These are phyloP conservation scores for Rhinoraja longicauda DNA, from an alignment of 2,797 vertebrate genomes.

Conservation along the genomic window DNA sequence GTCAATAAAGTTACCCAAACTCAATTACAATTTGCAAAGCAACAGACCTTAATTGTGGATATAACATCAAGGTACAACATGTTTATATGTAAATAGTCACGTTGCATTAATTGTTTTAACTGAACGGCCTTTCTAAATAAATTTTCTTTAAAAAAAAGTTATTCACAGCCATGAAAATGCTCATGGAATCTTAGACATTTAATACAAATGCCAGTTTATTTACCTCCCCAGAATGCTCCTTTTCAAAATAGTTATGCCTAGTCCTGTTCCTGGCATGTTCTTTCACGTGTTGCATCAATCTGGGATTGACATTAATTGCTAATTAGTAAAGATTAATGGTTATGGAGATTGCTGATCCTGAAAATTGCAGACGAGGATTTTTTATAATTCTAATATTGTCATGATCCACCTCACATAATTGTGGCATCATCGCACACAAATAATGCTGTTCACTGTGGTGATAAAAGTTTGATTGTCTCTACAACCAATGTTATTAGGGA, in stretches of 20 bases:
- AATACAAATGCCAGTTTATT: not conserved
- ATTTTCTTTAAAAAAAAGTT: not conserved
- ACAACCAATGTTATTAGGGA: not conserved
- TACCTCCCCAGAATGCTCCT: not conserved
- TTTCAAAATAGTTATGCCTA: not conserved
- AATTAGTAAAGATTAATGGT: not conserved
- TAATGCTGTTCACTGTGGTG: not conserved
- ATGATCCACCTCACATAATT: not conserved
- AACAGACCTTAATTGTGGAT: conserved; percentile 41
- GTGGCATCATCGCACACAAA: not conserved
- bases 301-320: not conserved
- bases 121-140: not conserved
- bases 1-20: conserved; percentile 63
- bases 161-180: not conserved
- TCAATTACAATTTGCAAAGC: conserved; percentile 60
- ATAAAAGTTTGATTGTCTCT: not conserved
- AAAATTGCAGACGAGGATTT: not conserved
- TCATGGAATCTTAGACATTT: not conserved
- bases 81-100: not conserved
- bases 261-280: not conserved
- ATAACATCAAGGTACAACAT: not conserved
- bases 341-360: not conserved
- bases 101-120: not conserved
- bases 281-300: not conserved
- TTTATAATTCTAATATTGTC: not conserved